Base-by-base conservation (phyloP, 1,140 invertebrate genomes). In the Zaprionus kolodkinae region DNA sequence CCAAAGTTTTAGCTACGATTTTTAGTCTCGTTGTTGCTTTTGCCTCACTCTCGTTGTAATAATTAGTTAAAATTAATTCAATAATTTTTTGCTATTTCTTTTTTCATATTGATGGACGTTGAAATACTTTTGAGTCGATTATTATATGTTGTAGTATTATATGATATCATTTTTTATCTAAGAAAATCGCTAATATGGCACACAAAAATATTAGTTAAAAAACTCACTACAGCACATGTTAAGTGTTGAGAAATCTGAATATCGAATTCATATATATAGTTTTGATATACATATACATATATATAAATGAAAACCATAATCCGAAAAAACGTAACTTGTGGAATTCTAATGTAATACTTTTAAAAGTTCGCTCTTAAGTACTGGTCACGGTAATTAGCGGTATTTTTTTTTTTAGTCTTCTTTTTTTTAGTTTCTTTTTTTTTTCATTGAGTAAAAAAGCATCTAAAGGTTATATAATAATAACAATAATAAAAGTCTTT, bases 271-370 rank as follows among this genome's bases (percentile, higher is more conserved):
- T 9, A 21, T 50, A 40, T 55, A 64, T 35, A 66, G 69, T 75
- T 62, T 30, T 70, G 57, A 67, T 63, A 71, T 59, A 79, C 40
- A 33, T 62, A 64, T 48, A 67, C 60, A 71, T 59, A 79, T 36
- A 33, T 62, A 64, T 48, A 70, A 55, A 79, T 67, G 60, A 72
- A 79, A 65, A 59, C 7, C 40, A 56, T 43, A 45, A 59, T 68
- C 61, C 61, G 45, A 61, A 55, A 45, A 63, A 77, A 72, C 56
- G 17, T 40, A 68, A 59, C 55, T 62, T 40, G 72, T 89, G 85
- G 85, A 89, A 89, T 89, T 89, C 85, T 89, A 89, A 89, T 89
- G 73, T 89, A 89, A 89, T 89, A 89, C 85, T 89, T 89, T 78
- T 85, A 63, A 85, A 90, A 76, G 72, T 85, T 83, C 71, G 33